Percentiles rank a stretch among this genome's conserved stretches.
These are phyloP conservation scores for Ruditapes philippinarum DNA, from an alignment of 1,140 invertebrate species.

Conservation along the genomic window DNA sequence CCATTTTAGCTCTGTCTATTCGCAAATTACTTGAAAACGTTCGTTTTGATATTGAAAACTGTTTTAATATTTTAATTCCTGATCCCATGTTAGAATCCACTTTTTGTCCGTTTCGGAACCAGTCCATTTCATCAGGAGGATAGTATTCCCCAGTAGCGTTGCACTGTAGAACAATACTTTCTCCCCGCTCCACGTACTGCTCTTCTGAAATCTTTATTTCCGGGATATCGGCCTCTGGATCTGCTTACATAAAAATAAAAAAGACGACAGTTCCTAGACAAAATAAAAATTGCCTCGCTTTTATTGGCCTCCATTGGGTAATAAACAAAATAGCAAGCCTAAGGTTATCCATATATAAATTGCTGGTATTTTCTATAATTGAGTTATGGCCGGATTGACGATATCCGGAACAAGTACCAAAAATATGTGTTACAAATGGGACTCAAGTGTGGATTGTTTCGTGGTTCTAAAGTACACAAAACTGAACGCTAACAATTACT, in stretches of 20 bases:
- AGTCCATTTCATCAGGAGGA: constrained; percentile 78
- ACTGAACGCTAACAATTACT: too few relatives aligned
- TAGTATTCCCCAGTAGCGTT: constrained; percentile 77
- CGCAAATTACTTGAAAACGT: constrained; percentile 74
- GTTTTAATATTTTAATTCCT: constrained; percentile 71
- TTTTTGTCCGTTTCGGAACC: constrained; percentile 70
- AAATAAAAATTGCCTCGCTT: neutral
- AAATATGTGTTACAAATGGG: too few relatives aligned
- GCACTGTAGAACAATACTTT: constrained; percentile 71
- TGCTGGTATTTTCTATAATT: too few relatives aligned
- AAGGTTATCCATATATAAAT: neutral
- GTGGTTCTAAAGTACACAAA: too few relatives aligned
- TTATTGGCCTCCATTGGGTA: neutral
- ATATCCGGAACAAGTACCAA: too few relatives aligned
- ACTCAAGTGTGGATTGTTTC: too few relatives aligned
- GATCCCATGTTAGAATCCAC: constrained; percentile 51
- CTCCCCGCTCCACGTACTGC: constrained; percentile 74
- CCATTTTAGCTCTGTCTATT: constrained; percentile 71
- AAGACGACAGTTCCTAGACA: neutral
- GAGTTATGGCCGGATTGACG: too few relatives aligned
- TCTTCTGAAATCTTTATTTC: constrained; percentile 75
- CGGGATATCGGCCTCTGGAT: constrained; percentile 53
- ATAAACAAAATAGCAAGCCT: neutral
- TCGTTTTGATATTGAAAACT: constrained; percentile 66
- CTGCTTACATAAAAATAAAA: constrained; percentile 22